These are phyloP conservation scores for Premnoplex brunnescens DNA, from an alignment of 2,797 vertebrate genomes.

Conservation along the genomic window DNA sequence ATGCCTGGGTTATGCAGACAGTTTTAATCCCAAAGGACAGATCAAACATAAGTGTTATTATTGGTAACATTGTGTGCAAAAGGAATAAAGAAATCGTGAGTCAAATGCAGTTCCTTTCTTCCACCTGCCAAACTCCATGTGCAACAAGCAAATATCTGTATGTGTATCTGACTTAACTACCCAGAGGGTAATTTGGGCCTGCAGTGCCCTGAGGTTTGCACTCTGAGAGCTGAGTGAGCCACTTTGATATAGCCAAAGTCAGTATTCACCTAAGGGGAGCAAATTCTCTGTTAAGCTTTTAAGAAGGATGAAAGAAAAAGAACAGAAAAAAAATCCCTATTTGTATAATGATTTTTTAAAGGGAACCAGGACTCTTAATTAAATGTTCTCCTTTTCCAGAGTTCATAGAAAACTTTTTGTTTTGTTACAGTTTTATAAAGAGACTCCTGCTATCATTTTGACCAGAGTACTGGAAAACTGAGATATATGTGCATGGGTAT, in stretches of 20 bases:
- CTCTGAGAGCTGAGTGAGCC: not conserved
- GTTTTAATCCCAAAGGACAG: not conserved
- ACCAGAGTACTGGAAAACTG: not conserved
- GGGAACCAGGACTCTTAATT: not conserved
- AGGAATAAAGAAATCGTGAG: not conserved
- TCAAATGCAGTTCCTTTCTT: not conserved
- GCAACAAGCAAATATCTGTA: not conserved
- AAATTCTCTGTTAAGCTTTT: not conserved
- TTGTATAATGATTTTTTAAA: not conserved
- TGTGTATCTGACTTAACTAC: not conserved
- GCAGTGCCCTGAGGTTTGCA: not conserved
- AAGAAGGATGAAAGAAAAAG: not conserved
- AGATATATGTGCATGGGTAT: not conserved
- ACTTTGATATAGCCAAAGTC: not conserved
- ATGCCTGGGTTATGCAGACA: not conserved
- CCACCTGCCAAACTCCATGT: not conserved
- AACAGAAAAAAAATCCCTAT: not conserved
- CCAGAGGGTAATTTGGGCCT: not conserved
- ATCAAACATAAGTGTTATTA: not conserved
- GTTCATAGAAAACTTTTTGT: not conserved
- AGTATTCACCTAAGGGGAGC: not conserved
- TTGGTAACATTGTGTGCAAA: not conserved
- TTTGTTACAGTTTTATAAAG: not conserved
- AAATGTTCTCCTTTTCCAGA: not conserved
- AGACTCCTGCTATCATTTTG: not conserved